Evolutionary conservation across 2,797 vertebrate species (phyloP).

Genomic region (Myotis planiceps): DNA sequence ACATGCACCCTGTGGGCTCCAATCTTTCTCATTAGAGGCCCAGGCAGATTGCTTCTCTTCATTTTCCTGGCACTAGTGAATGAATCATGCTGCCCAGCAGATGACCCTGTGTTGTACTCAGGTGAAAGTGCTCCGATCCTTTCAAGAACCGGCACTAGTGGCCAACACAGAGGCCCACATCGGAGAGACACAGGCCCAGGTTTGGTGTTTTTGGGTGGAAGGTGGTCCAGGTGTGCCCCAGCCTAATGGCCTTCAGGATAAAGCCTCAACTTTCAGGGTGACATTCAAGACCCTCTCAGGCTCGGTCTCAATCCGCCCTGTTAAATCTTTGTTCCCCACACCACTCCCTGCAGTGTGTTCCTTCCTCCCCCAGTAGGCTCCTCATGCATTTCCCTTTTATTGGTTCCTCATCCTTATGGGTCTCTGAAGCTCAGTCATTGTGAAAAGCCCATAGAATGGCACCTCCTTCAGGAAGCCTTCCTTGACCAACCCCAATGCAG

Average conservation of each 20-base stretch:
- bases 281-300: background rate
- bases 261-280: background rate
- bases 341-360: accelerated
- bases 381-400: background rate
- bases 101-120: background rate
- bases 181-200: background rate
- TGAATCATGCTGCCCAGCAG: constrained; percentile 52
- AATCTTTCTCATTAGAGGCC: constrained; percentile 79
- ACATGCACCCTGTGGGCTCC: constrained; percentile 34
- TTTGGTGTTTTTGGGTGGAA: background rate
- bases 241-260: background rate
- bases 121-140: background rate
- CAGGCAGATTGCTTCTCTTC: constrained; percentile 3
- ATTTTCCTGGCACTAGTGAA: constrained; percentile 50
- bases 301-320: background rate
- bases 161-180: no score
- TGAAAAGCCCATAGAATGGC: background rate
- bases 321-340: background rate
- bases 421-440: background rate
- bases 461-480: background rate
- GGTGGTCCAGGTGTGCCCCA: background rate
- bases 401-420: background rate
- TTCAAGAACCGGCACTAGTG: background rate
- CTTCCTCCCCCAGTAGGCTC: background rate
- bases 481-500: background rate